Evolutionary conservation across 2,113 vertebrate species (phyloP).

Genomic region (Stigmatopora nigra): DNA sequence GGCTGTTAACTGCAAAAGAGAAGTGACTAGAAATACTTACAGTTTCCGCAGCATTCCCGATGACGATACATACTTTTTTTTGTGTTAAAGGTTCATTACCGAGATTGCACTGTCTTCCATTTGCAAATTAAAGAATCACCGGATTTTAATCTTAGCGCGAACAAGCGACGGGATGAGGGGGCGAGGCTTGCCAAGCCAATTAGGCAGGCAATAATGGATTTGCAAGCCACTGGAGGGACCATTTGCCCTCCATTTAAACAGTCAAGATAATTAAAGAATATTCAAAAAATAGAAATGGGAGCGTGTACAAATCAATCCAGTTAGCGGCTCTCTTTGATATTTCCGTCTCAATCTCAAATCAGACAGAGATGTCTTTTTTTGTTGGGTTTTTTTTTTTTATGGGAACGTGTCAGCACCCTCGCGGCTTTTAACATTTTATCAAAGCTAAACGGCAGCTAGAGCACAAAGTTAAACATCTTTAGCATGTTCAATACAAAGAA

Average conservation of each 20-base stretch:
- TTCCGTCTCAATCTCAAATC: constrained; percentile 26
- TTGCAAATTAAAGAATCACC: constrained; percentile 47
- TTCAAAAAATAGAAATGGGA: constrained; percentile 56
- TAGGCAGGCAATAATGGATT: constrained; percentile 66
- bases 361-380: constrained; percentile 13
- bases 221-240: constrained; percentile 62
- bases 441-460: not conserved
- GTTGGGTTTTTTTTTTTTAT: not conserved
- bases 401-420: constrained; percentile 7
- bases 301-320: constrained; percentile 57
- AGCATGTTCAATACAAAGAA: constrained; percentile 9
- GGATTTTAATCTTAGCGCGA: constrained; percentile 59
- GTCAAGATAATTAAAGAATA: constrained; percentile 67
- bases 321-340: constrained; percentile 19
- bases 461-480: constrained; percentile 25
- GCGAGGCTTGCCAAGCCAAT: constrained; percentile 55
- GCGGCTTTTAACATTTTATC: not conserved
- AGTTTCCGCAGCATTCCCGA: no score
- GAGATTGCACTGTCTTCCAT: constrained; percentile 35
- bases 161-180: constrained; percentile 35
- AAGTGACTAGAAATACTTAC: no score
- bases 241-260: constrained; percentile 65
- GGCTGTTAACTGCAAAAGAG: constrained; percentile 1
- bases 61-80: not conserved
- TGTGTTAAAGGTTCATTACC: constrained; percentile 11